These are phyloP conservation scores for Lepidurus couesii DNA, from an alignment of 1,140 invertebrate genomes.

Conservation along the genomic window DNA sequence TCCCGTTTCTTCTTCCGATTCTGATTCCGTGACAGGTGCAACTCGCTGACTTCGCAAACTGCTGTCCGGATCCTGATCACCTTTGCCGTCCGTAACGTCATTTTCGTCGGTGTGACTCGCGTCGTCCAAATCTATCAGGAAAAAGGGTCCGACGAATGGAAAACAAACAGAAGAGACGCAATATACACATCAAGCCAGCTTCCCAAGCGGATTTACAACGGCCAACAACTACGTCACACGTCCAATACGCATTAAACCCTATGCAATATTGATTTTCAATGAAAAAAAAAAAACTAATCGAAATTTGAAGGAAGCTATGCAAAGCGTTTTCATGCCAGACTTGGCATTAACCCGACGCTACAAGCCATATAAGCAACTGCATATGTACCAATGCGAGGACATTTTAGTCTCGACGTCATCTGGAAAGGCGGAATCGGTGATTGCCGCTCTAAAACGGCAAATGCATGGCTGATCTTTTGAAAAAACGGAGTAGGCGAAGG, in stretches of 20 bases:
- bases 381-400: not conserved
- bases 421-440: not conserved
- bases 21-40: slow-evolving; percentile 51
- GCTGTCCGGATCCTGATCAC: slow-evolving; percentile 24
- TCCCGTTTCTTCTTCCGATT: slow-evolving; percentile 42
- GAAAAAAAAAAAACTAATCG: not conserved
- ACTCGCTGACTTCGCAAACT: slow-evolving; percentile 36
- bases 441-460: not conserved
- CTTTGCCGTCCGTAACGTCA: slow-evolving; percentile 38
- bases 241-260: not conserved
- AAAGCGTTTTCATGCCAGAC: not conserved
- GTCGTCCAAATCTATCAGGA: slow-evolving; percentile 44
- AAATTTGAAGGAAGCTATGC: too few species aligned
- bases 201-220: not conserved
- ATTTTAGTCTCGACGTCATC: not conserved
- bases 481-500: not conserved
- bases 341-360: not conserved
- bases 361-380: not conserved
- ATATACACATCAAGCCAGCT: not conserved
- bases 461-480: slow-evolving; percentile 12
- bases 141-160: slow-evolving; percentile 36
- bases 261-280: not conserved
- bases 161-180: slow-evolving; percentile 34
- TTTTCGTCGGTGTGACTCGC: slow-evolving; percentile 48
- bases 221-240: not conserved